A percentile compares a stretch with the other conserved stretches of the same genome.
Evolutionary conservation across 2,888 invertebrate species (phyloP).

Genomic region (Hydrotaea diabolus): DNA sequence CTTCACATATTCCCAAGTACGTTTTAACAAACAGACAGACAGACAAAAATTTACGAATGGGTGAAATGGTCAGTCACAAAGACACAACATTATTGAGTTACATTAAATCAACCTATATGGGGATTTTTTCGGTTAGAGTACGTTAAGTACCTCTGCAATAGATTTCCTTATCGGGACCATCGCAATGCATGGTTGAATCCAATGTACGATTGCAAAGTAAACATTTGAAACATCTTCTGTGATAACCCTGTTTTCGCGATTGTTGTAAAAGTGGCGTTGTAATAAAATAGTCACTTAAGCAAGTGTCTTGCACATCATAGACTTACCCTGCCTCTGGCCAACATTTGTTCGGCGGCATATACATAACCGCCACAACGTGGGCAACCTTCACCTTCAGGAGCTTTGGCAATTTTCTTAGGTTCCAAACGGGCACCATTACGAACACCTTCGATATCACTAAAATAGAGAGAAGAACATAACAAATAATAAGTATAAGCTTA

Average conservation of each 20-base stretch:
- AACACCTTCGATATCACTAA: slow-evolving; percentile 75
- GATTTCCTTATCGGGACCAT: slow-evolving; percentile 94
- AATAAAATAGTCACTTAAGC: not conserved
- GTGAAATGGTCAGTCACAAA: not conserved
- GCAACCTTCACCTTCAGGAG: slow-evolving; percentile 92
- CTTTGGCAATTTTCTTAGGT: slow-evolving; percentile 88
- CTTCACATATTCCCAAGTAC: no score
- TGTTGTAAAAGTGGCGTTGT: not conserved
- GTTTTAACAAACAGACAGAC: not conserved
- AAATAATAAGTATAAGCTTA: not conserved
- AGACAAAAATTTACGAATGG: not conserved
- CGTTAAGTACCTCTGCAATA: slow-evolving; percentile 90
- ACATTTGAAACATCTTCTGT: slow-evolving; percentile 95
- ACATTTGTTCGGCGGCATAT: slow-evolving; percentile 95
- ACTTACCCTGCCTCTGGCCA: slow-evolving; percentile 93
- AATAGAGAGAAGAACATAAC: not conserved
- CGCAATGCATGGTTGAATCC: slow-evolving; percentile 94
- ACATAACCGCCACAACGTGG: slow-evolving; percentile 94
- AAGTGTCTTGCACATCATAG: no score
- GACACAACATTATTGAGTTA: not conserved
- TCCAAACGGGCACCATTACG: slow-evolving; percentile 86
- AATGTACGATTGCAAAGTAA: slow-evolving; percentile 90
- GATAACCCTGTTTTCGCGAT: slow-evolving; percentile 86
- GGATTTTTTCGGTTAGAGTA: slow-evolving; percentile 6
- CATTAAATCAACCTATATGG: not conserved